A percentile compares a stretch with the other conserved stretches of the same genome.
Conservation (phyloP, 2,797 vertebrate species). For the Mormyrus hasselquistii region DNA sequence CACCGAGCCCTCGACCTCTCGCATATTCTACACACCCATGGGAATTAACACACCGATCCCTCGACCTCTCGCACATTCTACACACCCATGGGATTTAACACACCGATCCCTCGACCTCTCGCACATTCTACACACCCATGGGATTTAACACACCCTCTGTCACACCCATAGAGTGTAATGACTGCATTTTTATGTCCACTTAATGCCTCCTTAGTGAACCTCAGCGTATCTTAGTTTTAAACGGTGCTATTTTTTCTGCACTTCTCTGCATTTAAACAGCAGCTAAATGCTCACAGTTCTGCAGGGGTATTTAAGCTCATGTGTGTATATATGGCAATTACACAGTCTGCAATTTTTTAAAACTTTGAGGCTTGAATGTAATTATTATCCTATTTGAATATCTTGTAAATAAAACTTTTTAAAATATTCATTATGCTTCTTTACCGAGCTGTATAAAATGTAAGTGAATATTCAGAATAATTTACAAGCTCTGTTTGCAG, state of each 20-base stretch:
- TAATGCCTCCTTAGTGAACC: not conserved
- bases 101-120: not conserved
- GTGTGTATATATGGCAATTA: not conserved
- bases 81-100: not conserved
- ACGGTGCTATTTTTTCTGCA: not conserved
- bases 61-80: not conserved
- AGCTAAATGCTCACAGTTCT: not conserved
- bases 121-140: not conserved
- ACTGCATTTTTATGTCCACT: not conserved
- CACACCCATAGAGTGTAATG: not conserved
- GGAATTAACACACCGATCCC: not conserved
- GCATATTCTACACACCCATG: not conserved
- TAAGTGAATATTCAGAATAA: not conserved
- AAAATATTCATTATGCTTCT: constrained; percentile 1
- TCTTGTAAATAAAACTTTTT: constrained; percentile 20
- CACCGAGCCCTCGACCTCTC: not conserved
- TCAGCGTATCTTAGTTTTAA: not conserved
- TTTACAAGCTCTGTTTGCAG: not conserved
- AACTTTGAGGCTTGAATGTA: constrained; percentile 13
- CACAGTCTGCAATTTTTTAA: not conserved
- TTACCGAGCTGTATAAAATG: not conserved
- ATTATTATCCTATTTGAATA: constrained; percentile 1
- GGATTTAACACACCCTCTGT: not conserved
- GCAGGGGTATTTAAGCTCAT: not conserved
- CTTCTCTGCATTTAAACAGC: not conserved